These are phyloP conservation scores for Cyclura pinguis DNA, from an alignment of 2,797 vertebrate genomes.

Conservation along the genomic window DNA sequence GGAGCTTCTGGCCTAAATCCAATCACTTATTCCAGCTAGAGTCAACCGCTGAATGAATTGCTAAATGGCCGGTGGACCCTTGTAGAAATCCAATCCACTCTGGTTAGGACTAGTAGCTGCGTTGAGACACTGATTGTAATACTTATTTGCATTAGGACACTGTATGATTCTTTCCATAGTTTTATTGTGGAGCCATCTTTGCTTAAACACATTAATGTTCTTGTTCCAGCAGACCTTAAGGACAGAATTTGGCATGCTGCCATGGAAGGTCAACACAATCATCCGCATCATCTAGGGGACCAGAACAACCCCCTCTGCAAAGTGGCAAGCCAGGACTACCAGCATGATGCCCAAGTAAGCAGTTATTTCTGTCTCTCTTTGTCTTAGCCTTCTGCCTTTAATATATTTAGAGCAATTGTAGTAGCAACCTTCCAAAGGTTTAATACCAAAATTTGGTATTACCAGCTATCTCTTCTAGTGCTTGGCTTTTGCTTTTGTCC, in stretches of 20 bases:
- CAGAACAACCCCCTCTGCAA: slow-evolving; percentile 85
- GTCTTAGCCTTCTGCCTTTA: background rate
- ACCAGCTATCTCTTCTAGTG: background rate
- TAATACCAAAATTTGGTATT: slow-evolving; percentile 3
- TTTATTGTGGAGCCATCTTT: background rate
- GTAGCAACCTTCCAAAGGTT: background rate
- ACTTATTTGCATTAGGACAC: rapidly evolving
- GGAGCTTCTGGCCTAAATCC: rapidly evolving
- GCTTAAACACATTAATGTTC: background rate
- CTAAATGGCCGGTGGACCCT: no score
- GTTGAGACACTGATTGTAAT: background rate
- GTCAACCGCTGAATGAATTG: no score
- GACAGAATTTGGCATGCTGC: slow-evolving; percentile 82
- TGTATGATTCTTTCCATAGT: background rate
- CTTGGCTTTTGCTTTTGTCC: background rate
- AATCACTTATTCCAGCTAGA: background rate
- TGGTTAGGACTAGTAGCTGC: background rate
- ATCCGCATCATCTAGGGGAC: slow-evolving; percentile 85
- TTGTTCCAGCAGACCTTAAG: slow-evolving; percentile 65
- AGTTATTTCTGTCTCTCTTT: rapidly evolving
- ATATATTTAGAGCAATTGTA: background rate
- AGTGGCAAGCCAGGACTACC: slow-evolving; percentile 78
- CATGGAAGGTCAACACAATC: slow-evolving; percentile 90
- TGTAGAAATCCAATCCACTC: background rate
- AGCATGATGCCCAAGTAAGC: slow-evolving; percentile 84